Evolutionary conservation across 1,140 invertebrate genomes (phyloP).

Genomic region (Babylonia areolata): DNA sequence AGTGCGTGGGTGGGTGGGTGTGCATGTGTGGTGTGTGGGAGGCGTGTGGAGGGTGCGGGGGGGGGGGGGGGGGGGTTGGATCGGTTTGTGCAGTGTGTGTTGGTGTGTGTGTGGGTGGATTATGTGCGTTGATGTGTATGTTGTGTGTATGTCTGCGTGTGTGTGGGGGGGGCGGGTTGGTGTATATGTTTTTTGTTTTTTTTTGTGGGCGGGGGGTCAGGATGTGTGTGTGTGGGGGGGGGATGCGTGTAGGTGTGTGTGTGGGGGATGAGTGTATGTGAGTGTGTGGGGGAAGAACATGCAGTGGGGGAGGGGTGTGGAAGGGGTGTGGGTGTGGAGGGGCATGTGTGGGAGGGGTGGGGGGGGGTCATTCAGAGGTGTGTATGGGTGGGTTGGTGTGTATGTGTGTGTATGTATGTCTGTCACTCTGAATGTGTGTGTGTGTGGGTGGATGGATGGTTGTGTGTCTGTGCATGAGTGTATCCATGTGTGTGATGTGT

Average conservation of each 20-base stretch:
- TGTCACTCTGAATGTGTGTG: neutral
- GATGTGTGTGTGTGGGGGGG: too few relatives aligned
- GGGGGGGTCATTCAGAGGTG: too few relatives aligned
- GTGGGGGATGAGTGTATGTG: too few relatives aligned
- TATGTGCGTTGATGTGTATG: neutral
- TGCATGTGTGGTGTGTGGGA: neutral
- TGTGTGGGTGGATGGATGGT: neutral
- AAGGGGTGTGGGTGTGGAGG: neutral
- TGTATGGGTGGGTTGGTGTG: neutral
- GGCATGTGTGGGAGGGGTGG: neutral
- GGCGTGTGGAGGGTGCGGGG: too few relatives aligned
- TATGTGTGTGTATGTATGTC: conserved; percentile 8
- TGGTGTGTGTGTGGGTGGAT: neutral
- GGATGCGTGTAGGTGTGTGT: too few relatives aligned
- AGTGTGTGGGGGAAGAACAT: neutral
- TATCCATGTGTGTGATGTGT: neutral
- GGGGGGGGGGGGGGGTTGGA: too few relatives aligned
- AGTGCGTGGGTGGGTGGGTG: neutral
- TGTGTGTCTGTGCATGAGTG: neutral
- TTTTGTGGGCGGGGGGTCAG: too few relatives aligned
- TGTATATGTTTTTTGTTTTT: too few relatives aligned
- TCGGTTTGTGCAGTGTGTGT: neutral
- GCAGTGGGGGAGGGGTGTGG: neutral
- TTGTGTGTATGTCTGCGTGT: too few relatives aligned
- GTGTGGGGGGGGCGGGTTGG: too few relatives aligned